phyloP scores from a whole-genome alignment of 2,797 vertebrate genomes.

The Leucoraja ocellata region DNA sequence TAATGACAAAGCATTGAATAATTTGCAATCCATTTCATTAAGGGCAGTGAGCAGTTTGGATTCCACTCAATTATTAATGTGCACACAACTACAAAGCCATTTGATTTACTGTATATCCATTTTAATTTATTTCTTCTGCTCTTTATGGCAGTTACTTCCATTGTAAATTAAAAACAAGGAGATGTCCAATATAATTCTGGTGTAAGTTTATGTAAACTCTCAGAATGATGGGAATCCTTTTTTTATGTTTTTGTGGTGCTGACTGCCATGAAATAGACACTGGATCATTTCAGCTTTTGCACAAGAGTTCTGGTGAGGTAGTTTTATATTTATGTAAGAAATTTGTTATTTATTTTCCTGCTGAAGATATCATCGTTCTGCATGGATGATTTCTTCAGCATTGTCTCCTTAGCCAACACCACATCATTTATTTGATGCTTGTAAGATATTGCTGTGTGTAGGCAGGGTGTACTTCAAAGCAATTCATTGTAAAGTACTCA shows the following conservation, averaged over 20 bases:
- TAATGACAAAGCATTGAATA: slow-evolving; percentile 7
- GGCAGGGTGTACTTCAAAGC: too few species aligned
- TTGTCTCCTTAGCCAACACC: background rate
- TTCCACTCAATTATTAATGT: background rate
- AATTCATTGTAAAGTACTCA: too few species aligned
- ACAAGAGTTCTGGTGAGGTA: background rate
- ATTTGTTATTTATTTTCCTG: background rate
- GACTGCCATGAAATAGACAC: background rate
- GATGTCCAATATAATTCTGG: background rate
- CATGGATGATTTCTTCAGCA: background rate
- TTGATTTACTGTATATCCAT: background rate
- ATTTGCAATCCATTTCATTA: background rate
- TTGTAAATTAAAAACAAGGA: background rate
- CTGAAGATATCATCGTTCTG: background rate
- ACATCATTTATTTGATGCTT: too few species aligned
- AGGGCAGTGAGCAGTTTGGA: background rate
- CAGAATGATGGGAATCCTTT: background rate
- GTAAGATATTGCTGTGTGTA: too few species aligned
- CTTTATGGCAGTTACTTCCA: background rate
- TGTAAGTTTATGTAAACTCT: too few species aligned
- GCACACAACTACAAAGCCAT: background rate
- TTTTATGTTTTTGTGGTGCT: background rate
- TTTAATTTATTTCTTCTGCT: background rate
- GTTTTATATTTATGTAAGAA: background rate
- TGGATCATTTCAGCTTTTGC: background rate